Percentiles rank a stretch among this genome's conserved stretches.
Conservation (phyloP, 92 coral and sea anemone species). For the Paramuricea clavata region DNA sequence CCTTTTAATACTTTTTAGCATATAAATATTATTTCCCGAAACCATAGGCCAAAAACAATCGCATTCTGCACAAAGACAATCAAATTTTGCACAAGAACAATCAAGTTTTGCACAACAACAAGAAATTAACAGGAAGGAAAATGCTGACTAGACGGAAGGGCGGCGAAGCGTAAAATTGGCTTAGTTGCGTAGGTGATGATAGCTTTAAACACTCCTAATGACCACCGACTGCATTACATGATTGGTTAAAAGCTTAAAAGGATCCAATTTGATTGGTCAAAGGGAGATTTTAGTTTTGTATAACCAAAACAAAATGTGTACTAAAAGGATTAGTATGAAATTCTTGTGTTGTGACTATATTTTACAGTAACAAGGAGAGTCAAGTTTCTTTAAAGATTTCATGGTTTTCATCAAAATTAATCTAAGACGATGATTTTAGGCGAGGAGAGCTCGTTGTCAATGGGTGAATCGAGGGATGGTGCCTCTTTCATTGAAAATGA, state of each 20-base stretch:
- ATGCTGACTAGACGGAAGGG: slow-evolving; percentile 8
- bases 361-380: not conserved
- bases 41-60: not conserved
- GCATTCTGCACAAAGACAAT: no score
- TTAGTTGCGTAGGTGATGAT: not conserved
- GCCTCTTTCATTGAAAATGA: not conserved
- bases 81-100: no score
- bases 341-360: slow-evolving; percentile 1
- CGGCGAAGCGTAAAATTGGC: not conserved
- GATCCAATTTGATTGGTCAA: slow-evolving; percentile 11
- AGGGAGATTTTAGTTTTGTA: not conserved
- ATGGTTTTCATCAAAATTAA: not conserved
- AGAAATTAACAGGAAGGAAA: not conserved
- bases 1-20: no score
- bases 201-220: not conserved
- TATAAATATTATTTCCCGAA: not conserved
- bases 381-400: not conserved
- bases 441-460: not conserved
- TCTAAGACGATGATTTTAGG: not conserved
- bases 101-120: not conserved
- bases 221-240: not conserved
- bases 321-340: slow-evolving; percentile 5
- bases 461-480: not conserved
- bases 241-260: slow-evolving; percentile 8
- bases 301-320: slow-evolving; percentile 12